Percentiles rank a stretch among this genome's conserved stretches.
These are phyloP conservation scores for Mionectes macconnelli DNA, from an alignment of 2,113 vertebrate species.

Conservation along the genomic window DNA sequence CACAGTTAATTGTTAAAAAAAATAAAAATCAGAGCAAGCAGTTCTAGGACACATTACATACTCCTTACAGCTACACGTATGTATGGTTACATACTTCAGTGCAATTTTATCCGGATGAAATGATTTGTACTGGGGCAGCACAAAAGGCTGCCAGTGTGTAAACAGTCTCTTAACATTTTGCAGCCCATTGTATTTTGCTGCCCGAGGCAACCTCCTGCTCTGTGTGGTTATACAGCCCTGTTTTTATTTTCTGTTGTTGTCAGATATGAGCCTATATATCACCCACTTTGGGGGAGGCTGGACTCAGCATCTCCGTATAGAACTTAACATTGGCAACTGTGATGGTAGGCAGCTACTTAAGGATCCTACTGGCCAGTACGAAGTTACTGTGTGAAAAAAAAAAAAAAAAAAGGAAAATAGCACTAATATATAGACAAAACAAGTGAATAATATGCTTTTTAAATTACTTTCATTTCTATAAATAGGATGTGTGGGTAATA, in stretches of 20 bases:
- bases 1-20: neutral
- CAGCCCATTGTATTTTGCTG: conserved; percentile 63
- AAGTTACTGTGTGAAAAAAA: neutral
- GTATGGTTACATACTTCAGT: neutral
- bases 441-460: neutral
- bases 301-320: neutral
- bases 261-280: conserved; percentile 62
- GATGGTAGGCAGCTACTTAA: neutral
- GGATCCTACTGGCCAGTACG: neutral
- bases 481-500: neutral
- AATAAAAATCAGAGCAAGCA: neutral
- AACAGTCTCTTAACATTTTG: conserved; percentile 69
- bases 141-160: conserved; percentile 35
- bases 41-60: neutral
- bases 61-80: neutral
- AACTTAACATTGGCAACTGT: neutral
- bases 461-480: neutral
- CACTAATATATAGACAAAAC: neutral
- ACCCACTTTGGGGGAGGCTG: neutral
- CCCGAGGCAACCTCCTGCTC: conserved; percentile 57
- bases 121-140: neutral
- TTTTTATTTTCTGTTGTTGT: conserved; percentile 57
- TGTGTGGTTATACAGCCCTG: conserved; percentile 43
- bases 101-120: neutral
- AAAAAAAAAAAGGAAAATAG: neutral